Conservation (phyloP, 1,140 invertebrate species). For the Rhyzopertha dominica region DNA sequence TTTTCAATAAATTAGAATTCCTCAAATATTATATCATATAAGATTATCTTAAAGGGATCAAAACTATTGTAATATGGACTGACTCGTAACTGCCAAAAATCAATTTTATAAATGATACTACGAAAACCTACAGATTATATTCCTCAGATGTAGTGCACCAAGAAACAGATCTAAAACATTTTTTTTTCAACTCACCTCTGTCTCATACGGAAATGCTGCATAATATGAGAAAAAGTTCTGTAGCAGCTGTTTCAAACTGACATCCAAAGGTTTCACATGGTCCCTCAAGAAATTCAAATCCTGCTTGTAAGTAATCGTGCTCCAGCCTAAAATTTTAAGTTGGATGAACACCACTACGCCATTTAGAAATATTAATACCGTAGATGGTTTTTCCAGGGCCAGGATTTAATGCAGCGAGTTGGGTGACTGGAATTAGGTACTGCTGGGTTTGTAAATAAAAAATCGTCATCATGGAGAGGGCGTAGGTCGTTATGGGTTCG, state of each 20-base stretch:
- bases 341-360: slow-evolving; percentile 9
- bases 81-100: too few species aligned
- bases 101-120: too few species aligned
- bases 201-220: slow-evolving; percentile 33
- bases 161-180: too few species aligned
- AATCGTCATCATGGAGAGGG: slow-evolving; percentile 45
- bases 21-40: too few species aligned
- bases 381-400: slow-evolving; percentile 11
- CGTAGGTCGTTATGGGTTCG: slow-evolving; percentile 45
- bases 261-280: slow-evolving; percentile 21
- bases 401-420: slow-evolving; percentile 28
- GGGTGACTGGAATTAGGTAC: slow-evolving; percentile 33
- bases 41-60: too few species aligned
- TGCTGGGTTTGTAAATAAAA: slow-evolving; percentile 44
- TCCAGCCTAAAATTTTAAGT: slow-evolving; percentile 36
- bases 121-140: too few species aligned
- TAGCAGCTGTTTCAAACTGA: slow-evolving; percentile 24
- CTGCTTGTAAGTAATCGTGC: slow-evolving; percentile 29
- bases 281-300: slow-evolving; percentile 20
- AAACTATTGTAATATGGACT: too few species aligned
- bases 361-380: slow-evolving; percentile 10
- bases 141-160: too few species aligned
- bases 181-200: slow-evolving; percentile 35
- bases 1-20: not conserved
- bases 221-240: slow-evolving; percentile 40